Conservation (phyloP, 2,888 invertebrate genomes). For the Drosophila histrio region DNA sequence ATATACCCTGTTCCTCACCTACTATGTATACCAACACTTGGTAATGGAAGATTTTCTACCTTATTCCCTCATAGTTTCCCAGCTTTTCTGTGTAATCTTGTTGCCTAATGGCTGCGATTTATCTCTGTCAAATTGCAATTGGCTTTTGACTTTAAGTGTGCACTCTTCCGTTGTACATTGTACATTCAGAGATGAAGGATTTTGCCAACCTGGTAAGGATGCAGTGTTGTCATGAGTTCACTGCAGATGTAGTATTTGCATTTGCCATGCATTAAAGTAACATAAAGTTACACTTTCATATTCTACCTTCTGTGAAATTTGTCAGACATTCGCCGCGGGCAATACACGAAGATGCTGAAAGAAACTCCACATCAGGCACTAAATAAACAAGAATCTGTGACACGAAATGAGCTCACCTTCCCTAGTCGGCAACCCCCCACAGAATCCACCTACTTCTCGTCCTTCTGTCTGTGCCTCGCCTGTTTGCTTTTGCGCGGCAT, state of each 20-base stretch:
- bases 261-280: constrained; percentile 18
- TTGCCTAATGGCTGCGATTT: constrained; percentile 28
- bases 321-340: neutral
- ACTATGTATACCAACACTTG: neutral
- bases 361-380: constrained; percentile 30
- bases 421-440: neutral
- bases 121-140: constrained; percentile 33
- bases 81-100: constrained; percentile 2
- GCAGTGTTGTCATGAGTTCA: neutral
- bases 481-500: constrained; percentile 28
- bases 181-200: neutral
- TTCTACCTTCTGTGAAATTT: constrained; percentile 5
- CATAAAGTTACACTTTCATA: constrained; percentile 16
- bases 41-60: neutral
- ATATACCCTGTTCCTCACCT: neutral
- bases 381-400: constrained; percentile 50
- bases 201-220: neutral
- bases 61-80: neutral
- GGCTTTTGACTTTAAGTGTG: constrained; percentile 18
- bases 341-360: neutral
- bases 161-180: constrained; percentile 6
- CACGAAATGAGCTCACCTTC: constrained; percentile 55
- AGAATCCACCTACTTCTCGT: neutral
- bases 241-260: constrained; percentile 6
- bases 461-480: too few species aligned